Conservation (phyloP, 2,888 invertebrate species). For the Saturnia japonica region DNA sequence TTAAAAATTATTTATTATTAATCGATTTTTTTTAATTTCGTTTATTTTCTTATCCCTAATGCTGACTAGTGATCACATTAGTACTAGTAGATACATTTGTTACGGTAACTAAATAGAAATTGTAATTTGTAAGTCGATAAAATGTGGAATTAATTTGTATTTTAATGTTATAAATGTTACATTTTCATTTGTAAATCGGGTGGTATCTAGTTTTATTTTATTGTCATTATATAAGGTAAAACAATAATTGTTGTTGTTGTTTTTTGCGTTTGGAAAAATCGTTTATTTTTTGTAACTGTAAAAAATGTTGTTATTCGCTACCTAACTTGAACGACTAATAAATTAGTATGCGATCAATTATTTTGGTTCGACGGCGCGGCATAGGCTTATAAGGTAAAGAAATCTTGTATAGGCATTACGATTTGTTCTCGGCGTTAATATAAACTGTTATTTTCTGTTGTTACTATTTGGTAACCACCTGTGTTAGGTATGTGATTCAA, state of each 20-base stretch:
- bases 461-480: not conserved
- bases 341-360: slow-evolving; percentile 22
- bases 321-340: slow-evolving; percentile 21
- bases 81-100: too few species aligned
- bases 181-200: slow-evolving; percentile 37
- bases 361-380: slow-evolving; percentile 23
- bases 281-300: slow-evolving; percentile 41
- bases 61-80: too few species aligned
- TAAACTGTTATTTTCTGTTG: not conserved
- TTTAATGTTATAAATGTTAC: slow-evolving; percentile 47
- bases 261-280: slow-evolving; percentile 30
- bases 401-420: slow-evolving; percentile 49
- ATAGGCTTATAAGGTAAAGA: slow-evolving; percentile 40
- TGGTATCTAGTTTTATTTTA: slow-evolving; percentile 31
- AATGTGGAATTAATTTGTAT: slow-evolving; percentile 41
- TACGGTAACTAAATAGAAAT: too few species aligned
- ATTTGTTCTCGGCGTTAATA: slow-evolving; percentile 22
- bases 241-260: slow-evolving; percentile 25
- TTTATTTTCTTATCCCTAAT: too few species aligned
- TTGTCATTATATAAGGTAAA: slow-evolving; percentile 36
- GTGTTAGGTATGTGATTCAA: not conserved
- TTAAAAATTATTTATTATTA: too few species aligned
- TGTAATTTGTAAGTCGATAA: slow-evolving; percentile 11
- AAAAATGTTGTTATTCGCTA: slow-evolving; percentile 36
- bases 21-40: too few species aligned